A percentile compares a stretch with the other conserved stretches of the same genome.
Evolutionary conservation across 2,113 vertebrate species (phyloP).

Genomic region (Sapajus apella): DNA sequence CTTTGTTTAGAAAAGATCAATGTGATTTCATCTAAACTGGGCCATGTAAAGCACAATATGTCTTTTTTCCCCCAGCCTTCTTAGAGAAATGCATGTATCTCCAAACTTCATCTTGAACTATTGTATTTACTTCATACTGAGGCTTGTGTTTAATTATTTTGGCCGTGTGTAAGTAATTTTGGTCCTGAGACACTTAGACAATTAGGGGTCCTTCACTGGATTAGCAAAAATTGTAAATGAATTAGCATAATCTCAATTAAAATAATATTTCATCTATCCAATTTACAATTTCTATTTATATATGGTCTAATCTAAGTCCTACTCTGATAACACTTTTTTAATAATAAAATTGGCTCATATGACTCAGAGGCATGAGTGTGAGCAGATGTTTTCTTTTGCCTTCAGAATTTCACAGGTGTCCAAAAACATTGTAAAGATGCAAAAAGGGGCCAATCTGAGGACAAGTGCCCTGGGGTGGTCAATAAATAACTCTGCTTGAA

Average conservation of each 20-base stretch:
- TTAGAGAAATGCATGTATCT: conserved; percentile 22
- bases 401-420: conserved; percentile 69
- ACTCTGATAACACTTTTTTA: not conserved
- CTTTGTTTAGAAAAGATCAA: not conserved
- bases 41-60: not conserved
- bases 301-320: not conserved
- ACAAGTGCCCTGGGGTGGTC: conserved; percentile 58
- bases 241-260: conserved; percentile 38
- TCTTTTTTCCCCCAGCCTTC: not conserved
- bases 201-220: not conserved
- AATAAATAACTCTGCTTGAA: conserved; percentile 56
- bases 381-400: conserved; percentile 62
- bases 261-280: not conserved
- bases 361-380: not conserved
- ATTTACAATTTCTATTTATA: not conserved
- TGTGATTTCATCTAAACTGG: conserved; percentile 7
- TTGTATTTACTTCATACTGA: conserved; percentile 14
- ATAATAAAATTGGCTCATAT: conserved; percentile 24
- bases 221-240: conserved; percentile 25
- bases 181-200: not conserved
- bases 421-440: conserved; percentile 59
- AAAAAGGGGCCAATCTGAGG: conserved; percentile 58
- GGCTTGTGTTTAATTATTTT: conserved; percentile 29
- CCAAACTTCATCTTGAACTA: not conserved
- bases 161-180: conserved; percentile 22